These are phyloP conservation scores for Huso huso DNA, from an alignment of 2,797 vertebrate genomes.

Conservation along the genomic window DNA sequence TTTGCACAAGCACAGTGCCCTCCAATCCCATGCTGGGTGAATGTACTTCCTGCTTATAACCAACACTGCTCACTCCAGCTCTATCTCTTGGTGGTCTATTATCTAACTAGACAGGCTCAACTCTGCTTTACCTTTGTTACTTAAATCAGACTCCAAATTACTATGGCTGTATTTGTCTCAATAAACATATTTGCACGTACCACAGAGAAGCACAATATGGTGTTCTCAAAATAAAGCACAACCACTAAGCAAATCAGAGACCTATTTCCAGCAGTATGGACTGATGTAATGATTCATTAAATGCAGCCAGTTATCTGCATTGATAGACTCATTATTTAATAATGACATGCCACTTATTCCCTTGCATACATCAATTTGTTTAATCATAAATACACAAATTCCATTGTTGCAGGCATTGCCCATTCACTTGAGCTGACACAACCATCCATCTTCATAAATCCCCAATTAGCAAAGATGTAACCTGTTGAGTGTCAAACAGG, in stretches of 20 bases:
- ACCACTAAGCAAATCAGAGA: not conserved
- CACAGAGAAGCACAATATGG: no score
- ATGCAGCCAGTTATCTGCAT: not conserved
- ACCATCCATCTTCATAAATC: conserved; percentile 8
- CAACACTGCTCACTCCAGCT: no score
- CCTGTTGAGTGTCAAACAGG: not conserved
- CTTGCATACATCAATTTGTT: not conserved
- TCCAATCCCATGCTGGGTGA: no score
- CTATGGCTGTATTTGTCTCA: no score
- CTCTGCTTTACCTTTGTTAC: no score
- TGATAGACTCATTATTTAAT: not conserved
- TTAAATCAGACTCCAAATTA: no score
- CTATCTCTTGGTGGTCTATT: no score
- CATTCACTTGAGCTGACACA: not conserved
- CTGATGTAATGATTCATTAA: not conserved
- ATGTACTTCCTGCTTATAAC: no score
- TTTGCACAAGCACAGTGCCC: no score
- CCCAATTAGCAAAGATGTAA: conserved; percentile 2
- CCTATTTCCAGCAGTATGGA: no score
- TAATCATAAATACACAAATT: conserved; percentile 10
- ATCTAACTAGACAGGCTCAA: no score
- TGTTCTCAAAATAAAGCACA: not conserved
- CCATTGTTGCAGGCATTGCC: conserved; percentile 4
- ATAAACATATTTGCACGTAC: no score
- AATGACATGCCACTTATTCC: not conserved